These are phyloP conservation scores for Bovichtus variegatus DNA, from an alignment of 2,797 vertebrate species.

Conservation along the genomic window DNA sequence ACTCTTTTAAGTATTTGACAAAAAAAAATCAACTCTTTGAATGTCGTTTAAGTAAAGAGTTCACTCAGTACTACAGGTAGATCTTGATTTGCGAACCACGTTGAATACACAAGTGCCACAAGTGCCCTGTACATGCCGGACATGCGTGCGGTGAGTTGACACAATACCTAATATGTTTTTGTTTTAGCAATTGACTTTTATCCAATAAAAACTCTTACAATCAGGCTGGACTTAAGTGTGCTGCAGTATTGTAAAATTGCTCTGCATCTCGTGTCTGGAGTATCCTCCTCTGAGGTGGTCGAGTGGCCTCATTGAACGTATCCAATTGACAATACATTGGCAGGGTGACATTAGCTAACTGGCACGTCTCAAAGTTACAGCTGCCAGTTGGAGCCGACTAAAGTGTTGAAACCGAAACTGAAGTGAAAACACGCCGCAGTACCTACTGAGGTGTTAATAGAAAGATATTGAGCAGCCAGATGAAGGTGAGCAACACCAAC, in stretches of 20 bases:
- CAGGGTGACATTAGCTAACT: constrained; percentile 50
- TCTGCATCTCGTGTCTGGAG: constrained; percentile 30
- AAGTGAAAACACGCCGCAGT: constrained; percentile 49
- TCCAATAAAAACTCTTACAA: constrained; percentile 18
- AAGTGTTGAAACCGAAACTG: constrained; percentile 41
- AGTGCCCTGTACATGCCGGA: not conserved
- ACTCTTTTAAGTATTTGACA: not conserved
- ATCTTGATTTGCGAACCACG: not conserved
- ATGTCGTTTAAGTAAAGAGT: not conserved
- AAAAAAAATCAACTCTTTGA: not conserved
- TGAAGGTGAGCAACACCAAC: constrained; percentile 46
- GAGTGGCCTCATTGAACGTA: constrained; percentile 65
- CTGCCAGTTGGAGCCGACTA: constrained; percentile 56
- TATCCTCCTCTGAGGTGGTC: constrained; percentile 55
- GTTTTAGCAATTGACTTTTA: constrained; percentile 12
- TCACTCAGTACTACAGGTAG: not conserved
- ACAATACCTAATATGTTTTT: constrained; percentile 12
- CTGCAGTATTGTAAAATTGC: constrained; percentile 21
- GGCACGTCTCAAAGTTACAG: constrained; percentile 44
- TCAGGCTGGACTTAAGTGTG: constrained; percentile 29
- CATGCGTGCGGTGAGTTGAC: constrained; percentile 6
- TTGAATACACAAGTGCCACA: not conserved
- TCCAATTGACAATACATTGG: constrained; percentile 66
- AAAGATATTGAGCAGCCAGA: constrained; percentile 24
- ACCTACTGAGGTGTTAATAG: constrained; percentile 56